Evolutionary conservation across 92 coral and sea anemone species (phyloP).

Genomic region (Plumapathes pennacea): DNA sequence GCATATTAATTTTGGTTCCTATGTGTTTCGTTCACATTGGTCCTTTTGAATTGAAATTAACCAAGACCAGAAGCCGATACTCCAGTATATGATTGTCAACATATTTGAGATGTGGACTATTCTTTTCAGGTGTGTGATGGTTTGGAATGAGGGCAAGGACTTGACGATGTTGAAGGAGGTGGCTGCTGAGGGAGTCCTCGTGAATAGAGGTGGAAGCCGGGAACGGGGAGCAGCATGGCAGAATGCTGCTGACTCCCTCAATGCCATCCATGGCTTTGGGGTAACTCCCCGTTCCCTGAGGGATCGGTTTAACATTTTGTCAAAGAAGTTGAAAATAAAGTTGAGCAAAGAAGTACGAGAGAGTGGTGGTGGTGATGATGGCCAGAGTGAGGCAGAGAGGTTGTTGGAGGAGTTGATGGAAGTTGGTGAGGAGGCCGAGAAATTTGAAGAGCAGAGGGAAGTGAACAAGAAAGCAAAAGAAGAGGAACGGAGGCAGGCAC

Average conservation of each 20-base stretch:
- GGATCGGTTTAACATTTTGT: slow-evolving; percentile 39
- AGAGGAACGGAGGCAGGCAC: slow-evolving; percentile 38
- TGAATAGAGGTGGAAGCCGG: slow-evolving; percentile 27
- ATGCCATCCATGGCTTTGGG: slow-evolving; percentile 22
- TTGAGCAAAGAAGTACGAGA: slow-evolving; percentile 37
- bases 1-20: too few species aligned
- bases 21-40: too few species aligned
- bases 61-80: too few species aligned
- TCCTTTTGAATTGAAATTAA: too few species aligned
- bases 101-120: too few species aligned
- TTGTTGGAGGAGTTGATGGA: slow-evolving; percentile 51
- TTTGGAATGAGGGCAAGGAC: slow-evolving; percentile 52
- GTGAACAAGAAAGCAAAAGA: slow-evolving; percentile 29
- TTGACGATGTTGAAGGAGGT: slow-evolving; percentile 40
- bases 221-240: slow-evolving; percentile 59
- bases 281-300: slow-evolving; percentile 47
- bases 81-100: too few species aligned
- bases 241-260: slow-evolving; percentile 37
- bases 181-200: slow-evolving; percentile 49
- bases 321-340: slow-evolving; percentile 39
- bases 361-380: slow-evolving; percentile 61
- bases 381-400: slow-evolving; percentile 41
- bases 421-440: slow-evolving; percentile 37
- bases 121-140: slow-evolving; percentile 20
- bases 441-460: slow-evolving; percentile 21